Base-by-base conservation (phyloP, 2,888 invertebrate genomes). In the Lydus trimaculatus region DNA sequence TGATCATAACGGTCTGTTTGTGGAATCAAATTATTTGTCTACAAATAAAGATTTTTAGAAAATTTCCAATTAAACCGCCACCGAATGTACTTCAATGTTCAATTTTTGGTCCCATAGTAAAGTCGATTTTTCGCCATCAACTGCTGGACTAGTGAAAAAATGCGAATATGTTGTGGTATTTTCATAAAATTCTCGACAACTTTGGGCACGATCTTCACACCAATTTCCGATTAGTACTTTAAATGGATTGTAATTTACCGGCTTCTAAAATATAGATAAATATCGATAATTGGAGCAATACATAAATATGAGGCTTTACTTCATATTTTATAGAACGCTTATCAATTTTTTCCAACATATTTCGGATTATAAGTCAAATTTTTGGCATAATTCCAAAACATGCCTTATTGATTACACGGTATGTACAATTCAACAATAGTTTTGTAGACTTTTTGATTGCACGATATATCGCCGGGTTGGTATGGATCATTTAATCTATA, bases 1-100 rank as follows among this genome's bases (percentile, higher is more conserved):
- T 87, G 15, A 2, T 43, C 86, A 74, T 87, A 86, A 73, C 86
- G 86, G 61, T 86, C 86, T 0, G 83, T 82, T 62, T 86, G 83
- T 67, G 87, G 78, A 36, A 83, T 74, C n/a, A 79, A 73, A 6
- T 87, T 81, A 65, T 83, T 83, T 31, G 87, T 87, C 88, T 89
- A 79, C n/a, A 17, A 77, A 76, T 25, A 5, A 39, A 43, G 23
- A 43, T 63, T 65, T 70, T 31, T 36, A 39, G 17, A 58, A 58
- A 66, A 36, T 6, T 28, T 15, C 43, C n/a, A n/a, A n/a, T n/a
- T n/a, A n/a, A 61, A 28, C 28, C 28, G 20, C 7, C 4, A 6
- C n/a, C 56, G 33, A 63, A 58, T 36, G 36, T 66, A 74, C 75
- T 63, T 77, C 76, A 17, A 65, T 64, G 60, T 72, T 68, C 20